These are phyloP conservation scores for Asarcornis scutulata DNA, from an alignment of 2,113 vertebrate genomes.

Conservation along the genomic window DNA sequence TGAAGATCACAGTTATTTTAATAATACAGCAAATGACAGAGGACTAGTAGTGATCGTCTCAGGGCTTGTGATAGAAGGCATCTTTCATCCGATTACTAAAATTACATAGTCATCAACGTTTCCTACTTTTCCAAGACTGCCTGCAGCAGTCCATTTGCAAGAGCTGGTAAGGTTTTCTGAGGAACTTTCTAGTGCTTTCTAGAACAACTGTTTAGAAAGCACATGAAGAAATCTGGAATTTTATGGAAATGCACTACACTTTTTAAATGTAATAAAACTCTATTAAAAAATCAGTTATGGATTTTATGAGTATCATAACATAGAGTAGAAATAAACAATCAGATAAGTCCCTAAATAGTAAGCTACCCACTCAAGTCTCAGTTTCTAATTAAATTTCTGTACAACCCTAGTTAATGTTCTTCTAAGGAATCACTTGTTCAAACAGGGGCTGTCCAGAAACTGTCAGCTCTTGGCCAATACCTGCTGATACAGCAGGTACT, in stretches of 20 bases:
- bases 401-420: background rate
- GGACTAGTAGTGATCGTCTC: background rate
- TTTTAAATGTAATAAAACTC: background rate
- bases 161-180: background rate
- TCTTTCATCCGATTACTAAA: slow-evolving; percentile 28
- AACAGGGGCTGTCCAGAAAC: background rate
- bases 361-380: background rate
- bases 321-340: background rate
- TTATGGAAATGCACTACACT: background rate
- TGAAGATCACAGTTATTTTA: background rate
- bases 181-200: background rate
- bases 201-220: background rate
- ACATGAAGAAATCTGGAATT: background rate
- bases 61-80: background rate
- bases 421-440: background rate
- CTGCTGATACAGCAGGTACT: background rate
- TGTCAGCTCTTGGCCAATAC: background rate
- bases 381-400: background rate
- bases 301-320: background rate
- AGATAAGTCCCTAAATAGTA: background rate
- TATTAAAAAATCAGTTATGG: background rate
- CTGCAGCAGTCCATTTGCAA: background rate
- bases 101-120: background rate
- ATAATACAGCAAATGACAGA: background rate
- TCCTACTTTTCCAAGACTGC: background rate